A percentile compares a stretch with the other conserved stretches of the same genome.
Conservation (phyloP, 2,797 vertebrate genomes). For the Knipowitschia caucasica region DNA sequence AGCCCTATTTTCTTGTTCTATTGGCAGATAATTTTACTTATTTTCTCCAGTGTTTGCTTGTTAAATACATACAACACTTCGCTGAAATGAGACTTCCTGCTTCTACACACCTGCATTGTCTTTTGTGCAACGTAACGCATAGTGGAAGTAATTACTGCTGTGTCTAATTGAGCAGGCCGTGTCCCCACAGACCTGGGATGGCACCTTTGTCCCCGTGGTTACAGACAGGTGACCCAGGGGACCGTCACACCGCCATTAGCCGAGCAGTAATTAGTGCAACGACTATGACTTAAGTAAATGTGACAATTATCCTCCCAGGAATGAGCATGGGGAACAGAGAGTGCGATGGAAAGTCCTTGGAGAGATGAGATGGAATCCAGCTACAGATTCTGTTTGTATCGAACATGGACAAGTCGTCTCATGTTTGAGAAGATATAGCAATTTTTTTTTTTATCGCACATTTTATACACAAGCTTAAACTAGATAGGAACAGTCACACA, state of each 20-base stretch:
- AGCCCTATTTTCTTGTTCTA: too few species aligned
- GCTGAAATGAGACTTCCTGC: not conserved
- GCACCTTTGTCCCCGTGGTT: constrained; percentile 66
- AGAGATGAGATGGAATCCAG: too few species aligned
- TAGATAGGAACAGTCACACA: too few species aligned
- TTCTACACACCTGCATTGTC: constrained; percentile 15
- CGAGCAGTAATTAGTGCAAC: constrained; percentile 64
- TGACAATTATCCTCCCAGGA: not conserved
- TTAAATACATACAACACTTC: not conserved
- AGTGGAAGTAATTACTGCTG: constrained; percentile 76
- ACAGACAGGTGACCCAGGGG: constrained; percentile 71
- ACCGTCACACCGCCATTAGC: constrained; percentile 50
- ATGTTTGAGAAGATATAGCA: too few species aligned
- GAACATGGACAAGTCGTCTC: too few species aligned
- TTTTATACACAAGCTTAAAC: too few species aligned
- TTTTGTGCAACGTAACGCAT: constrained; percentile 42
- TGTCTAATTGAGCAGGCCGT: constrained; percentile 71
- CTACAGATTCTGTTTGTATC: too few species aligned
- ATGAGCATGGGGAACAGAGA: not conserved
- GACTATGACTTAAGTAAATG: constrained; percentile 29
- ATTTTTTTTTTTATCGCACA: too few species aligned
- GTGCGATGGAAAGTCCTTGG: too few species aligned
- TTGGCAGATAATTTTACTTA: too few species aligned
- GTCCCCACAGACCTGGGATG: constrained; percentile 48
- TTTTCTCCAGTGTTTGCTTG: too few species aligned